Base-by-base conservation (phyloP, 2,113 vertebrate genomes). In the Smithornis capensis region DNA sequence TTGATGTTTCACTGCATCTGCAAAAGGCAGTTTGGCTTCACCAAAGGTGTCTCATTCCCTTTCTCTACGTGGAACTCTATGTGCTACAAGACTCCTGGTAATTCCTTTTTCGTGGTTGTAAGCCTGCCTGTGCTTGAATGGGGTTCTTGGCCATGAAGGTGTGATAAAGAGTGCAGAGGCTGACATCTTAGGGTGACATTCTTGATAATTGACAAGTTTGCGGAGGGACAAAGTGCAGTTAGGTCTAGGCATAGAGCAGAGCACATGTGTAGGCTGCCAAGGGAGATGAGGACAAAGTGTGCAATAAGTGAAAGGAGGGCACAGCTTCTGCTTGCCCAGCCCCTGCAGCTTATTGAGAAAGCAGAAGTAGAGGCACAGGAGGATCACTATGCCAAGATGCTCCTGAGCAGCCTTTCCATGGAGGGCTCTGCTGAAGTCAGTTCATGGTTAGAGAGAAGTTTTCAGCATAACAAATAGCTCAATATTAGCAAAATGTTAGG, bases 301-400 rank as follows among this genome's bases (percentile, higher is more conserved):
- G 6, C 4, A 33, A 12, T 19, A 15, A 0, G 1, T 23, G 14
- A 24, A 60, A 14, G 23, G 18, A 82, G 6, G 9, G 14, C 15
- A 40, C 6, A 18, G 21, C 28, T 88, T 29, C 67, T 85, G 7
- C 33, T 29, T 56, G 44, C 40, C 38, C 23, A 4, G 14, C 10
- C 17, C 19, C 52, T 52, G 29, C 12, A 60, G 27, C 16, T 64
- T 49, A 6, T 10, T 1, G 1, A 49, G 11, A 62, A 69, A 80
- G 37, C 31, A 55, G 13, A 28, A 74, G 57, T 40, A 88, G 16
- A 85, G 19, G 29, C 33, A 38, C 17, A 71, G 35, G 10, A 75
- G 3, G 12, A 38, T 10, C 24, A 12, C 14, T 19, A 7, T 50
- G 25, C 10, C 63, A 44, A 64, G 40, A 29, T 7, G 6, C 6